phyloP scores from a whole-genome alignment of 2,888 invertebrate species.

The Sisyra terminalis region DNA sequence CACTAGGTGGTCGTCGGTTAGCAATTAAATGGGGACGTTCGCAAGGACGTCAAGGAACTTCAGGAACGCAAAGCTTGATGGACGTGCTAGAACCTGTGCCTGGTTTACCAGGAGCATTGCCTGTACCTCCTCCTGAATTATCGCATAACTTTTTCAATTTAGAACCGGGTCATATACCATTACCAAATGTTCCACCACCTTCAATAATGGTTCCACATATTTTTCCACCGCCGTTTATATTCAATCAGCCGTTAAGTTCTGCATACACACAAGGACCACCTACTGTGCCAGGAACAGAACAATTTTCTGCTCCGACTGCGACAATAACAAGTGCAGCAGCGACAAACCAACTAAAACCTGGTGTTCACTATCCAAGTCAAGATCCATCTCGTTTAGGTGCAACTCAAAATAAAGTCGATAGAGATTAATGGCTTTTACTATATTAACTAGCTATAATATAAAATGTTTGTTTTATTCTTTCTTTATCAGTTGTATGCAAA shows the following conservation, averaged over 20 bases:
- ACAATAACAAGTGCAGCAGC: conserved; percentile 17
- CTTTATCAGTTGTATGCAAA: too few species aligned
- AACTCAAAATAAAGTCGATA: conserved; percentile 25
- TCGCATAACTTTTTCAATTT: conserved; percentile 55
- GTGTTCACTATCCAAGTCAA: conserved; percentile 90
- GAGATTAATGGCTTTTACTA: conserved; percentile 17
- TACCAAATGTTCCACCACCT: conserved; percentile 28
- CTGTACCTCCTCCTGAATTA: conserved; percentile 41
- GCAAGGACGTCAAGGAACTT: conserved; percentile 51
- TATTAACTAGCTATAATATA: background rate
- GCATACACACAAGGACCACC: conserved; percentile 24
- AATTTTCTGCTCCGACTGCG: conserved; percentile 19
- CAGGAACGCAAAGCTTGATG: conserved; percentile 30
- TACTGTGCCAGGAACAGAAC: conserved; percentile 12
- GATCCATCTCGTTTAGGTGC: conserved; percentile 88
- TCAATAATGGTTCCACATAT: conserved; percentile 37
- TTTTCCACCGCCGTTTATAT: conserved; percentile 37
- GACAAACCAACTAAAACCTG: conserved; percentile 30
- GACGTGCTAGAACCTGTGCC: conserved; percentile 57
- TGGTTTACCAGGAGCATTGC: conserved; percentile 55
- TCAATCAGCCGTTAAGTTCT: conserved; percentile 24
- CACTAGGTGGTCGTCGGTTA: conserved; percentile 64
- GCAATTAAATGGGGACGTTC: conserved; percentile 99
- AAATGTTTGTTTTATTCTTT: too few species aligned
- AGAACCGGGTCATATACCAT: conserved; percentile 29